These are phyloP conservation scores for Darevskia mixta DNA, from an alignment of 2,797 vertebrate genomes.

Conservation along the genomic window DNA sequence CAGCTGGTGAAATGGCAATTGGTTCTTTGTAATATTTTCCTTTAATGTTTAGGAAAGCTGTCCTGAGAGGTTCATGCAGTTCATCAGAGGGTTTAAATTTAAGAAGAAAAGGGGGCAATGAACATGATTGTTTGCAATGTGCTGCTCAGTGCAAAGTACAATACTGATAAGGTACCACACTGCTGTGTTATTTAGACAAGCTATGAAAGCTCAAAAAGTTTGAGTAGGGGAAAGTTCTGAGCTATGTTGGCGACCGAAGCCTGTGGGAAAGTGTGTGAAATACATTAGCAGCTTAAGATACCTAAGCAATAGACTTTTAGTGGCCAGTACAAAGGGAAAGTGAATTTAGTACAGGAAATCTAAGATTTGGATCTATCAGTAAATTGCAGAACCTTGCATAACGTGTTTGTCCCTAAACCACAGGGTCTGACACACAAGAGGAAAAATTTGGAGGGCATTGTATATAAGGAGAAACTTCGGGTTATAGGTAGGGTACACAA, in stretches of 20 bases:
- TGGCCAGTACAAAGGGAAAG: not conserved
- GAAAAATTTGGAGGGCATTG: not conserved
- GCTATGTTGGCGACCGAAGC: not conserved
- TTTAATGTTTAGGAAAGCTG: conserved; percentile 45
- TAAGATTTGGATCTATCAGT: not conserved
- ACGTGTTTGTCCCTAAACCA: not conserved
- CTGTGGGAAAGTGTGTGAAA: not conserved
- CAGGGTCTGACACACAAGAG: not conserved
- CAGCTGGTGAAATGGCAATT: conserved; percentile 27
- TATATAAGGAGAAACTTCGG: not conserved
- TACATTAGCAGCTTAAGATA: not conserved
- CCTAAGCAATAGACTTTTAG: not conserved
- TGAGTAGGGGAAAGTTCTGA: not conserved
- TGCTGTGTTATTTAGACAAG: conserved; percentile 38
- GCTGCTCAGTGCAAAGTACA: conserved; percentile 7
- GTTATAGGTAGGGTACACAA: not conserved
- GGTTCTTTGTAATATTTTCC: conserved; percentile 20
- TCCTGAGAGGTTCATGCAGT: conserved; percentile 17
- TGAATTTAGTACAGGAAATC: not conserved
- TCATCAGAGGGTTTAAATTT: conserved; percentile 6
- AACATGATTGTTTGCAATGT: conserved; percentile 17
- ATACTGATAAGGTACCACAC: conserved; percentile 26
- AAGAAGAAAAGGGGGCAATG: not conserved
- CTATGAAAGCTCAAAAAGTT: conserved; percentile 16
- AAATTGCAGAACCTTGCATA: not conserved